phyloP scores from a whole-genome alignment of 1,140 invertebrate species.

The Drosophila chauvacae region DNA sequence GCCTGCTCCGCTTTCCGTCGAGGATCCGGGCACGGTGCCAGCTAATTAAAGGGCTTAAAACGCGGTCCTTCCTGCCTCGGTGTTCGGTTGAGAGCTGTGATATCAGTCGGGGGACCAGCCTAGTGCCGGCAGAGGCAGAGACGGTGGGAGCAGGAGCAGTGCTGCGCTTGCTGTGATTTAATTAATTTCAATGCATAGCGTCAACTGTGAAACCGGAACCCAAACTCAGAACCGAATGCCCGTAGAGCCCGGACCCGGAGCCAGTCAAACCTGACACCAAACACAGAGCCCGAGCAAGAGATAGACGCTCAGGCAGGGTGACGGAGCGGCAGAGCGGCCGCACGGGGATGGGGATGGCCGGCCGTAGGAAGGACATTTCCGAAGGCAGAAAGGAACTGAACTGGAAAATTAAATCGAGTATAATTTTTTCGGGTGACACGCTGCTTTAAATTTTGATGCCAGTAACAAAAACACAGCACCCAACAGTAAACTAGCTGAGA shows the following conservation, averaged over 20 bases:
- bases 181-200: constrained; percentile 84
- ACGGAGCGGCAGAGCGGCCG: not conserved
- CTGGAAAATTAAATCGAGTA: constrained; percentile 83
- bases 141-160: constrained; percentile 34
- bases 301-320: not conserved
- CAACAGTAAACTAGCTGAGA: constrained; percentile 26
- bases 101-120: constrained; percentile 17
- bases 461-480: constrained; percentile 49
- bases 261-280: constrained; percentile 69
- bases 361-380: constrained; percentile 27
- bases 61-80: constrained; percentile 40
- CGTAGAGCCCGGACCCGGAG: constrained; percentile 30
- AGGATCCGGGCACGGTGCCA: constrained; percentile 27
- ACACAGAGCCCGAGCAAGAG: constrained; percentile 32
- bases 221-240: constrained; percentile 53
- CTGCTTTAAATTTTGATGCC: constrained; percentile 66
- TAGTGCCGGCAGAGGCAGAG: not conserved
- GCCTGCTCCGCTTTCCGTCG: constrained; percentile 27
- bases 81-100: constrained; percentile 58
- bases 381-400: constrained; percentile 60
- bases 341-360: not conserved
- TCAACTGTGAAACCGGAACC: constrained; percentile 81
- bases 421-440: constrained; percentile 73
- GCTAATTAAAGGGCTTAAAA: constrained; percentile 79
- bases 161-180: constrained; percentile 77